Percentiles rank a stretch among this genome's conserved stretches.
phyloP scores from a whole-genome alignment of 2,113 vertebrate genomes.

The Craseonycteris thonglongyai region DNA sequence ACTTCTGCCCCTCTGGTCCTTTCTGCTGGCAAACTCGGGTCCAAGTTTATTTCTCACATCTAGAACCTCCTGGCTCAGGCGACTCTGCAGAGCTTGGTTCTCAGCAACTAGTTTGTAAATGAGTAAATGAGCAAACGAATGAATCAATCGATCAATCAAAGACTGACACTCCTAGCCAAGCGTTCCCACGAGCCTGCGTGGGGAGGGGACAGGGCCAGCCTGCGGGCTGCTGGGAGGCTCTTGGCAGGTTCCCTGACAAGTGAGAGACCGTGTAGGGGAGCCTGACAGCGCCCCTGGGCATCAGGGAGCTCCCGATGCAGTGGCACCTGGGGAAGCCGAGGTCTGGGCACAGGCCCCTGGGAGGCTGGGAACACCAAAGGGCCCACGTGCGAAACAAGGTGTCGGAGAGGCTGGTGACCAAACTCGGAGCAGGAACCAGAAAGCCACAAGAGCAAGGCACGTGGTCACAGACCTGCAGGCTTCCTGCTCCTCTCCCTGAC shows the following conservation, averaged over 20 bases:
- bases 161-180: no score
- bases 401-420: not conserved
- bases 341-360: no score
- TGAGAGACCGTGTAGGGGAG: not conserved
- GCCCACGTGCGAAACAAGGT: not conserved
- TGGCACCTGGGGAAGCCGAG: not conserved
- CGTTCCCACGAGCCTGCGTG: not conserved
- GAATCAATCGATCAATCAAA: no score
- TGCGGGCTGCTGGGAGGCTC: accelerated
- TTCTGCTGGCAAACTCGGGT: not conserved
- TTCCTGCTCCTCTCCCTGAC: not conserved
- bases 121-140: not conserved
- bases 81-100: not conserved
- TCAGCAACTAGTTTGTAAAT: not conserved
- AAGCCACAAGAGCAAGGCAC: not conserved
- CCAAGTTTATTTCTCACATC: not conserved
- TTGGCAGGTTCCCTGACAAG: not conserved
- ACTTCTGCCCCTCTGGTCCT: not conserved
- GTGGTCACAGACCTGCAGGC: no score
- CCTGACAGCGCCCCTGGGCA: not conserved
- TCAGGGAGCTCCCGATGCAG: not conserved
- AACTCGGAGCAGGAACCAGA: not conserved
- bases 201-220: not conserved
- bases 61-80: not conserved
- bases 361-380: not conserved